phyloP scores from a whole-genome alignment of 2,797 vertebrate genomes.

The Sarcoramphus papa region DNA sequence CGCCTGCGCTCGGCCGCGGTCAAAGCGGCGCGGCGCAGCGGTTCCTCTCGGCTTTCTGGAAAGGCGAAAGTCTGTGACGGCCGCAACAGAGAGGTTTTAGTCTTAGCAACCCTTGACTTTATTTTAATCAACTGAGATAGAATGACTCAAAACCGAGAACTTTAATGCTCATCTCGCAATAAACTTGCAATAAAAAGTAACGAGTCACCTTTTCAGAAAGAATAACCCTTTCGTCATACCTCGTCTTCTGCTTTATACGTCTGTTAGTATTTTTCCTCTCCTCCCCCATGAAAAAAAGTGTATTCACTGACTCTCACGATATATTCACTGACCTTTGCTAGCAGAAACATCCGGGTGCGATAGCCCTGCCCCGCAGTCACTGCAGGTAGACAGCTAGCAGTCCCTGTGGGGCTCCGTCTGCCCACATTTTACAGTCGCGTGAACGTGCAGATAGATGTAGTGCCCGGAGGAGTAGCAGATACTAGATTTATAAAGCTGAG shows the following conservation, averaged over 20 bases:
- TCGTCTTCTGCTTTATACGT: not conserved
- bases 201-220: not conserved
- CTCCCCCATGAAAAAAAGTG: not conserved
- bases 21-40: no score
- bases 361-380: not conserved
- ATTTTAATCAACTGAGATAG: not conserved
- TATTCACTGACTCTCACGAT: not conserved
- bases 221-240: not conserved
- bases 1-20: not conserved
- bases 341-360: fast-evolving
- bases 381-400: not conserved
- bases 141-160: conserved; percentile 21
- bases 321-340: no score
- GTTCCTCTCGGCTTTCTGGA: not conserved
- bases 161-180: conserved; percentile 3
- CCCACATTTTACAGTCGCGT: not conserved
- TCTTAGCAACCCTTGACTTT: not conserved
- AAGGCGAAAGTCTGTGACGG: not conserved
- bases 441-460: not conserved
- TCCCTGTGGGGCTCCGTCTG: not conserved
- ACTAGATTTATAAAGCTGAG: not conserved
- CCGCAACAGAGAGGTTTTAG: not conserved
- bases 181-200: not conserved
- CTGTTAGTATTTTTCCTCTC: not conserved
- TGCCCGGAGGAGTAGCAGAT: fast-evolving